phyloP scores from a whole-genome alignment of 1,140 invertebrate species.

The Stenopsyche tienmushanensis region DNA sequence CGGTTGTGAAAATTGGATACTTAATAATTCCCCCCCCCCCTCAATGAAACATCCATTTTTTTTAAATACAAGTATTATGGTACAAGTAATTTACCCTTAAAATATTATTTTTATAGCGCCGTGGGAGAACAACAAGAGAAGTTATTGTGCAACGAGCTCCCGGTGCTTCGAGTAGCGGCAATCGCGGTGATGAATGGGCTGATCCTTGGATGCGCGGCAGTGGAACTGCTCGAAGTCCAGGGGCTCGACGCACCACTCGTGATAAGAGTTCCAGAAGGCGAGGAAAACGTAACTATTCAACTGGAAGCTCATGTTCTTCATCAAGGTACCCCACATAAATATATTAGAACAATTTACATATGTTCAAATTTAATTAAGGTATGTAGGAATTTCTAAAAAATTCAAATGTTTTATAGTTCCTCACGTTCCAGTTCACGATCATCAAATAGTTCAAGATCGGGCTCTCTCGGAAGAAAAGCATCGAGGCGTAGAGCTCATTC shows the following conservation, averaged over 20 bases:
- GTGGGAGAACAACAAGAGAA: constrained; percentile 68
- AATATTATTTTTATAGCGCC: no score
- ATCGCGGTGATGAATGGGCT: constrained; percentile 82
- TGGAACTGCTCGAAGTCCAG: constrained; percentile 41
- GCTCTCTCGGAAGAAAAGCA: constrained; percentile 46
- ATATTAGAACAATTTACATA: constrained; percentile 32
- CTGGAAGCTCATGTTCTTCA: constrained; percentile 73
- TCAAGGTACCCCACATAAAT: constrained; percentile 57
- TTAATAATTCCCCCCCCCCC: no score
- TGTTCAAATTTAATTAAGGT: background rate
- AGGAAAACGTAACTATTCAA: constrained; percentile 62
- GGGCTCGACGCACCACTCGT: background rate
- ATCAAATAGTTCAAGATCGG: constrained; percentile 53
- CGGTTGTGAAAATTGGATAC: no score
- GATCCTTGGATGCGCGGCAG: constrained; percentile 85
- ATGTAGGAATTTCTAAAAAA: background rate
- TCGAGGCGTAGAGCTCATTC: constrained; percentile 16
- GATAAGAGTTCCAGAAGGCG: constrained; percentile 8
- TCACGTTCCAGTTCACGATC: constrained; percentile 51
- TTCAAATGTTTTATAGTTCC: constrained; percentile 25
- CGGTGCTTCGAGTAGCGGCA: constrained; percentile 49
- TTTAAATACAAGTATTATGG: no score
- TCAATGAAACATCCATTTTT: no score
- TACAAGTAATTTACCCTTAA: no score
- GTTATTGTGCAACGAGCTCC: constrained; percentile 73